A percentile compares a stretch with the other conserved stretches of the same genome.
phyloP scores from a whole-genome alignment of 2,888 invertebrate genomes.

The Cantharis rufa region DNA sequence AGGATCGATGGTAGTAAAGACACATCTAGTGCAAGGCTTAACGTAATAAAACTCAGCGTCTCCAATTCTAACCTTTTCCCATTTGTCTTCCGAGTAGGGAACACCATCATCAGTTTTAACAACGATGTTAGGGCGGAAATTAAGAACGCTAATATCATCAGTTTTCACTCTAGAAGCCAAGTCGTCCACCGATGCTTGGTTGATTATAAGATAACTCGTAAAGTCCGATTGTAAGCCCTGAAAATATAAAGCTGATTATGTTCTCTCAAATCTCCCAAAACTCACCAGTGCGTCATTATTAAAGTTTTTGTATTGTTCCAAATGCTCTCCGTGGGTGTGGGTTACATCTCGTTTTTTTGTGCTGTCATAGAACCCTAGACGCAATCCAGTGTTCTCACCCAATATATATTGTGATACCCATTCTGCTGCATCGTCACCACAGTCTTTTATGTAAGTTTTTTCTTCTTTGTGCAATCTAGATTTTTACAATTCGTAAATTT shows the following conservation, averaged over 20 bases:
- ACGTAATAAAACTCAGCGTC: slow-evolving; percentile 57
- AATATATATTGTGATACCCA: slow-evolving; percentile 62
- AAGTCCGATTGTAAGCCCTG: slow-evolving; percentile 61
- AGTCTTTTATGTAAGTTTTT: slow-evolving; percentile 56
- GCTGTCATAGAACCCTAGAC: slow-evolving; percentile 49
- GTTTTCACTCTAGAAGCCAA: slow-evolving; percentile 55
- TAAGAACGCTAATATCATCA: slow-evolving; percentile 52
- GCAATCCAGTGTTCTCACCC: slow-evolving; percentile 44
- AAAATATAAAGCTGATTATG: neutral
- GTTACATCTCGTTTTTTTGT: slow-evolving; percentile 35
- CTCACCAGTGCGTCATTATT: neutral
- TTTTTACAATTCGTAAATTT: neutral
- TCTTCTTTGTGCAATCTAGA: neutral
- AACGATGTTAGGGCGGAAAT: slow-evolving; percentile 64
- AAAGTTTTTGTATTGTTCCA: slow-evolving; percentile 37
- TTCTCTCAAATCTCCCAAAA: no score
- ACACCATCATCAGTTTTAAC: slow-evolving; percentile 53
- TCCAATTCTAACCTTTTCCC: slow-evolving; percentile 64
- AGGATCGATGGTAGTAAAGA: slow-evolving; percentile 56
- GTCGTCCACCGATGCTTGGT: slow-evolving; percentile 59
- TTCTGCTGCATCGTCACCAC: slow-evolving; percentile 63
- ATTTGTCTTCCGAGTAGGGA: slow-evolving; percentile 60
- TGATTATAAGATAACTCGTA: slow-evolving; percentile 59
- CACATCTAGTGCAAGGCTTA: slow-evolving; percentile 62
- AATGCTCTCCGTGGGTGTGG: neutral